A percentile compares a stretch with the other conserved stretches of the same genome.
phyloP scores from a whole-genome alignment of 2,113 vertebrate species.

The Xiphophorus hellerii region DNA sequence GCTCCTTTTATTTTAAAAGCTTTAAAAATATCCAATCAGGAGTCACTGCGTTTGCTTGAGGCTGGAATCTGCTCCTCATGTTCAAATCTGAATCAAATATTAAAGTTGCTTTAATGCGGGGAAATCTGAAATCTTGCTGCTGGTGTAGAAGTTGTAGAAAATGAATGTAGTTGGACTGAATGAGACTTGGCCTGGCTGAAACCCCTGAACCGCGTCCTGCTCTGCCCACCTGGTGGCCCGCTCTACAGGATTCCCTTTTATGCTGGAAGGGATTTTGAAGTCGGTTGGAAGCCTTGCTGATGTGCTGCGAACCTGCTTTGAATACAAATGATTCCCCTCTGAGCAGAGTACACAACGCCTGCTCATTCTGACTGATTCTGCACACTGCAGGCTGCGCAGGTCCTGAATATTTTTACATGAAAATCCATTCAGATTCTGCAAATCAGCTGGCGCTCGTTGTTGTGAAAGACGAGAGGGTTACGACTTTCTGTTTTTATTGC shows the following conservation, averaged over 20 bases:
- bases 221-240: slow-evolving; percentile 38
- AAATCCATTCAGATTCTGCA: slow-evolving; percentile 15
- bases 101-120: background rate
- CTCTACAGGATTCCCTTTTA: slow-evolving; percentile 52
- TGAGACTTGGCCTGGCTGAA: slow-evolving; percentile 3
- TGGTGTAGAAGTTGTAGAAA: slow-evolving; percentile 1
- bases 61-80: background rate
- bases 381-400: slow-evolving; percentile 21
- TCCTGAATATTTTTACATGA: slow-evolving; percentile 48
- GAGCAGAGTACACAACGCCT: slow-evolving; percentile 18
- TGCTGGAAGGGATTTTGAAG: slow-evolving; percentile 64
- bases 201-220: slow-evolving; percentile 9
- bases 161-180: slow-evolving; percentile 9
- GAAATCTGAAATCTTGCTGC: slow-evolving; percentile 2
- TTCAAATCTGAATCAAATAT: slow-evolving; percentile 5
- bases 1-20: slow-evolving; percentile 25
- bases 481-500: slow-evolving; percentile 3
- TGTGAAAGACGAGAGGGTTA: background rate
- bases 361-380: slow-evolving; percentile 42
- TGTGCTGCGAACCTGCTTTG: slow-evolving; percentile 63
- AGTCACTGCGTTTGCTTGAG: background rate
- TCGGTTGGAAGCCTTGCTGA: slow-evolving; percentile 63
- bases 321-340: slow-evolving; percentile 63
- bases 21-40: background rate
- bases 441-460: slow-evolving; percentile 36